Conservation (phyloP, 2,888 invertebrate genomes). For the Allygus modestus region DNA sequence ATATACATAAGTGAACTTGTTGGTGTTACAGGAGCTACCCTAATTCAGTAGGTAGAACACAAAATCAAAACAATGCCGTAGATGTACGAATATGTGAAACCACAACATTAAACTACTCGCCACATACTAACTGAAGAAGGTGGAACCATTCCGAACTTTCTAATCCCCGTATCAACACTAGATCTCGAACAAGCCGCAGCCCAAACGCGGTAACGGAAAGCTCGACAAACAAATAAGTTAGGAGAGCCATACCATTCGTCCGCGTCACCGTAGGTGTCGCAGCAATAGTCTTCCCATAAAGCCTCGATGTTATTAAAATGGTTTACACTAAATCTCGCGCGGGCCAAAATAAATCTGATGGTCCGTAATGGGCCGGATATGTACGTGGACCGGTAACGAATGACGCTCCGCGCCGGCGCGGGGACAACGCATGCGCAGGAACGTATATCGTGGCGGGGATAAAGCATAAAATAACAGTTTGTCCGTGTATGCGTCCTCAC, state of each 20-base stretch:
- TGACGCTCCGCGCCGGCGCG: constrained; percentile 11
- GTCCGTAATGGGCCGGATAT: constrained; percentile 36
- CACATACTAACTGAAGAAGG: not conserved
- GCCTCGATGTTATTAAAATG: constrained; percentile 38
- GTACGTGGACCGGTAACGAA: constrained; percentile 35
- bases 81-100: not conserved
- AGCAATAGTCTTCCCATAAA: constrained; percentile 46
- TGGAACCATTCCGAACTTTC: not conserved
- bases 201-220: constrained; percentile 8
- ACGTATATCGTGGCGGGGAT: not conserved
- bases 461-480: constrained; percentile 43
- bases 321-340: constrained; percentile 46
- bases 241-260: constrained; percentile 24
- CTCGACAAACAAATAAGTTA: constrained; percentile 31
- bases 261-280: constrained; percentile 47
- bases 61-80: too few relatives aligned
- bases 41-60: too few relatives aligned
- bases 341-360: constrained; percentile 43
- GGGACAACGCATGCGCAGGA: constrained; percentile 24
- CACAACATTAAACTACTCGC: not conserved
- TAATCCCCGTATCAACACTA: constrained; percentile 17
- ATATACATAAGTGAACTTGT: too few relatives aligned
- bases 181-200: constrained; percentile 22
- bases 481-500: not conserved
- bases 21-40: too few relatives aligned